Conservation (phyloP, 2,888 invertebrate species). For the Drosophila histrio region DNA sequence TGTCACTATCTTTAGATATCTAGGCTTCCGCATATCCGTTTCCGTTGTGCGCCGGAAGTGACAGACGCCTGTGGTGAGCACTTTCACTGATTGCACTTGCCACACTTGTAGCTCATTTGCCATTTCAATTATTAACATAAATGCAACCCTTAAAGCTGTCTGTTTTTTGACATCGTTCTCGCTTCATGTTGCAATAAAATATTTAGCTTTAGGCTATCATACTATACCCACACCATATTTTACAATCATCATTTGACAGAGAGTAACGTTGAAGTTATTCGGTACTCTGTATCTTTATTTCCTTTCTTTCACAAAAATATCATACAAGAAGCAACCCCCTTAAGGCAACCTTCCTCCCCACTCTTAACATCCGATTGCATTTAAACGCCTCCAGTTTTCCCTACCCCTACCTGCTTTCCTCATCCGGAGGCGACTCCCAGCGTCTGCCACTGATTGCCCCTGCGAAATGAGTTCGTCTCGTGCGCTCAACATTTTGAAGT, state of each 20-base stretch:
- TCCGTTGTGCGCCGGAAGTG: slow-evolving; percentile 62
- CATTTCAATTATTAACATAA: slow-evolving; percentile 43
- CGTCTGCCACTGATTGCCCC: slow-evolving; percentile 54
- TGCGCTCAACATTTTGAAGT: slow-evolving; percentile 64
- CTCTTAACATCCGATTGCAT: slow-evolving; percentile 35
- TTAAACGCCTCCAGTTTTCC: slow-evolving; percentile 27
- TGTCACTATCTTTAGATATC: neutral
- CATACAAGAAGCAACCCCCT: slow-evolving; percentile 9
- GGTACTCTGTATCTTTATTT: neutral
- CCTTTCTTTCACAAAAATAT: neutral
- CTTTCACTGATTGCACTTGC: slow-evolving; percentile 64
- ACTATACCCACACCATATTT: neutral
- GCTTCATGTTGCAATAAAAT: slow-evolving; percentile 24
- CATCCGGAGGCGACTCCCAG: neutral
- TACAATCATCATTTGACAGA: slow-evolving; percentile 6
- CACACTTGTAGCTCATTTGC: slow-evolving; percentile 52
- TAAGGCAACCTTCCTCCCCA: neutral
- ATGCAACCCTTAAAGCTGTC: slow-evolving; percentile 34
- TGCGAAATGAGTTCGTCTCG: slow-evolving; percentile 61
- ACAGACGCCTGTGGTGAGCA: slow-evolving; percentile 66
- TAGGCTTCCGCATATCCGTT: slow-evolving; percentile 53
- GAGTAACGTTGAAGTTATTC: neutral
- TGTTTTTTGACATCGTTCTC: neutral
- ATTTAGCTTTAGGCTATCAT: slow-evolving; percentile 1
- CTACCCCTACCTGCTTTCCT: neutral